Conservation (phyloP, 1,140 invertebrate species). For the Hypsibius dujardini region DNA sequence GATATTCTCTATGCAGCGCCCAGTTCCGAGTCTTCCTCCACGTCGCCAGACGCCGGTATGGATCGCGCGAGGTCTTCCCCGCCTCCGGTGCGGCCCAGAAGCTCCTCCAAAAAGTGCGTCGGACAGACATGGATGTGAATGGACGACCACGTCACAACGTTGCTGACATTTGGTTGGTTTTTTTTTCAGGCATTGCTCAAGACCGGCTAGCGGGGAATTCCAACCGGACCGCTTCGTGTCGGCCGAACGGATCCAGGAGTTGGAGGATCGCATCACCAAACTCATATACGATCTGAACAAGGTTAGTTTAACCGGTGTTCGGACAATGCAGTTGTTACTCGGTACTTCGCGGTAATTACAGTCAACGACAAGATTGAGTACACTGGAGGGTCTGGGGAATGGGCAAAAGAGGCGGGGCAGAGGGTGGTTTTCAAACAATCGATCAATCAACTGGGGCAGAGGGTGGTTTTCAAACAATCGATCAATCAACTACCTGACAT, state of each 20-base stretch:
- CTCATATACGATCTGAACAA: slow-evolving; percentile 2
- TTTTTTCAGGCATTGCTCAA: slow-evolving; percentile 1
- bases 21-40: slow-evolving; percentile 1
- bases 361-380: too few species aligned
- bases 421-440: too few species aligned
- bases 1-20: background rate
- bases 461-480: too few species aligned
- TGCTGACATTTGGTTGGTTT: too few species aligned
- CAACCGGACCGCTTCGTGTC: slow-evolving; percentile 12
- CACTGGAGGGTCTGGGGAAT: too few species aligned
- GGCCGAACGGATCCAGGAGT: background rate
- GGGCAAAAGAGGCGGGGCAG: too few species aligned
- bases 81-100: slow-evolving; percentile 3
- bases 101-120: slow-evolving; percentile 3
- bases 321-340: too few species aligned
- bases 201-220: slow-evolving; percentile 7
- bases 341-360: too few species aligned
- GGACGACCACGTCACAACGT: too few species aligned
- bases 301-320: too few species aligned
- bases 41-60: background rate
- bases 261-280: background rate
- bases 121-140: background rate
- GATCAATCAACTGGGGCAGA: too few species aligned
- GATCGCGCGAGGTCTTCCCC: background rate
- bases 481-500: too few species aligned